Base-by-base conservation (phyloP, 2,113 vertebrate genomes). In the Spizaetus ornatus region DNA sequence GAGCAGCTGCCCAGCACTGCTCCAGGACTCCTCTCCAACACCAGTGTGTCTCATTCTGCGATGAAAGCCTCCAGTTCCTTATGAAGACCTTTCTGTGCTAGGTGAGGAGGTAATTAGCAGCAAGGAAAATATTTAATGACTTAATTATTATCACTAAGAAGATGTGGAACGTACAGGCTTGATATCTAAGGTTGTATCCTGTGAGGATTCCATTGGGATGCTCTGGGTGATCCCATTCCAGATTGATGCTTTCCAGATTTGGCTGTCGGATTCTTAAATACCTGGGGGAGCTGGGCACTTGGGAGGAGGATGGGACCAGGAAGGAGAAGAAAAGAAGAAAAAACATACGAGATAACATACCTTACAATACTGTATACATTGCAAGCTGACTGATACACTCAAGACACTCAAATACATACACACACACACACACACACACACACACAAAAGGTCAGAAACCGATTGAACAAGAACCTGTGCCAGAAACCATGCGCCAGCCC, bases 161-260 rank as follows among this genome's bases (percentile, higher is more conserved):
- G 79, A 8, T 2, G 56, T 4, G 36, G 91, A 53, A 98, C 98
- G 53, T 98, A 99, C 99, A 99, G 98, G 98, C 97, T n/a, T 98
- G 97, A 69, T 99, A 99, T 56, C 97, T 98, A 40, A 99, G 98
- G 23, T 83, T 98, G 96, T 99, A 99, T 96, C 99, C 99, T 11
- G 97, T 99, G 96, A 99, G 97, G 94, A 99, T 97, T 61, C 99
- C 99, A 13, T 99, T 99, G 73, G 99, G 99, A 91, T 99, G 99
- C 34, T 98, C 97, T 16, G 99, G 99, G 79, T 98, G 99, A 36
- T 98, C 99, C 99, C 99, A 99, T 70, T 99, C 98, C 95, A 99
- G 96, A 90, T 98, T 97, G 97, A 99, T 96, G 40, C 82, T 96
- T 70, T 99, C 98, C 92, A 98, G 93, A 90, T 98, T 98, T 95